phyloP scores from a whole-genome alignment of 2,888 invertebrate species.

The Eupithecia exiguata region DNA sequence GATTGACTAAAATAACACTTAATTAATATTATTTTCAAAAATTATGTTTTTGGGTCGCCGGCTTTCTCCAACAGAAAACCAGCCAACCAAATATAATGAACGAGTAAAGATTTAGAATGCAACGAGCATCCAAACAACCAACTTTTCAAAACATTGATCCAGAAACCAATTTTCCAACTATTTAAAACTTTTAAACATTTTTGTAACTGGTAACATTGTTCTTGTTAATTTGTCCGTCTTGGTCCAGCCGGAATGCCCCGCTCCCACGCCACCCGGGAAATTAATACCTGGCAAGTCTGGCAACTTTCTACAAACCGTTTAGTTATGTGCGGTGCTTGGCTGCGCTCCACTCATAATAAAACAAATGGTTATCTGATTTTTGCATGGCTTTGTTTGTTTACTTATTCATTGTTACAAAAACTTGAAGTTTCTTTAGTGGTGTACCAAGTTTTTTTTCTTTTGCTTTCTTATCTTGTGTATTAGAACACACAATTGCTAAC shows the following conservation, averaged over 20 bases:
- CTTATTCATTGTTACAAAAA: background rate
- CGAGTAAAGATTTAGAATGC: background rate
- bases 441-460: background rate
- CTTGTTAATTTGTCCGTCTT: constrained; percentile 50
- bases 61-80: no score
- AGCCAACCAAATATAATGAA: no score
- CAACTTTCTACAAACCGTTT: constrained; percentile 57
- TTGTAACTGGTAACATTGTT: constrained; percentile 47
- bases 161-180: constrained; percentile 16
- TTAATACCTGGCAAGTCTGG: constrained; percentile 64
- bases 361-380: constrained; percentile 28
- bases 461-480: background rate
- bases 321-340: constrained; percentile 41
- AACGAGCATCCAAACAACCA: background rate
- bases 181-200: constrained; percentile 39
- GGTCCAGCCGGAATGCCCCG: constrained; percentile 51
- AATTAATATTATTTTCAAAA: no score
- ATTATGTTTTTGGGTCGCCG: no score
- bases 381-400: constrained; percentile 13
- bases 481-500: background rate
- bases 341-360: constrained; percentile 25
- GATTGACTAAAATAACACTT: no score
- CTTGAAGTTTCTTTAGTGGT: background rate
- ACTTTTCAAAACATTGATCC: constrained; percentile 14
- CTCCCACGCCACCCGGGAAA: constrained; percentile 58